Percentiles rank a stretch among this genome's conserved stretches.
These are phyloP conservation scores for Xenus cinereus DNA, from an alignment of 2,113 vertebrate genomes.

Conservation along the genomic window DNA sequence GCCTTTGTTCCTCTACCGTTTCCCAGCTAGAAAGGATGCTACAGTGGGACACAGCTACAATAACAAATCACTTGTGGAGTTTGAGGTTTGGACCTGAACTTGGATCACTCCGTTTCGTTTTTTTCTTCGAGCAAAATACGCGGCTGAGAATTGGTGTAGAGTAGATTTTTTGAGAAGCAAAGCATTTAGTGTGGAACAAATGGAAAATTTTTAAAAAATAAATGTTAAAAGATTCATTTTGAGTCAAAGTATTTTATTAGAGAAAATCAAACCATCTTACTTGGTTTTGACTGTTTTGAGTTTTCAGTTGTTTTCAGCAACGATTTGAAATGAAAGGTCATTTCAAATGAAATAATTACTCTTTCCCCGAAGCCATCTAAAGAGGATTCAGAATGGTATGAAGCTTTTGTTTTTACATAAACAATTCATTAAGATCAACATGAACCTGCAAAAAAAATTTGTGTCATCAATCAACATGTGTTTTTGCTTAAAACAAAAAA, in stretches of 20 bases:
- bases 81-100: background rate
- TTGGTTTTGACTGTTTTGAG: background rate
- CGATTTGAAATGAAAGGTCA: slow-evolving; percentile 20
- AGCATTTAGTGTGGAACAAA: background rate
- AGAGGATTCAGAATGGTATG: slow-evolving; percentile 14
- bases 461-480: slow-evolving; percentile 32
- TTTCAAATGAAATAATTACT: slow-evolving; percentile 22
- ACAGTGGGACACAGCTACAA: background rate
- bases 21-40: background rate
- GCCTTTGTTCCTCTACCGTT: background rate
- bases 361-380: slow-evolving; percentile 7
- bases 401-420: slow-evolving; percentile 64
- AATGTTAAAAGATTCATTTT: background rate
- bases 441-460: slow-evolving; percentile 21
- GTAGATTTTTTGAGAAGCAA: background rate
- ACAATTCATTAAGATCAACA: slow-evolving; percentile 58
- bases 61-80: background rate
- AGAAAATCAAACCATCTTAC: background rate
- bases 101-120: background rate
- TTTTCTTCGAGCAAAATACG: background rate
- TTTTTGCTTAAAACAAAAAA: background rate
- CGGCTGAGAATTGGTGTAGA: background rate
- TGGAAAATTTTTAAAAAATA: background rate
- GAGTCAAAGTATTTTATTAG: background rate
- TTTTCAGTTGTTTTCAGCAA: background rate